Conservation (phyloP, 2,113 vertebrate species). For the Rhodinocichla rosea region DNA sequence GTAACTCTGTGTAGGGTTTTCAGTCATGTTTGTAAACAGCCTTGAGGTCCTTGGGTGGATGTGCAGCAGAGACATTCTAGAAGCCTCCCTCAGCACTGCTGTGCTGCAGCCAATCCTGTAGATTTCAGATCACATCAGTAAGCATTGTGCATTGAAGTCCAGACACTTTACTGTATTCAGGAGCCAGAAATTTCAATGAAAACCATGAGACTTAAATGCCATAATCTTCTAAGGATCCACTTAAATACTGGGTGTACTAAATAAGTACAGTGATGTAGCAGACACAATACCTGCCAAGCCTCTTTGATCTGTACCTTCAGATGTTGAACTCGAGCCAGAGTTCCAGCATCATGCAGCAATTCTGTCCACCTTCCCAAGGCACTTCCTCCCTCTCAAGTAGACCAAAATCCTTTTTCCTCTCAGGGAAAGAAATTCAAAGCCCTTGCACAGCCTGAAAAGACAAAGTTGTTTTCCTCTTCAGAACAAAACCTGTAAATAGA, state of each 20-base stretch:
- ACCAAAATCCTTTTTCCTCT: not conserved
- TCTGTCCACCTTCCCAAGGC: not conserved
- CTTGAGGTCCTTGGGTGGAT: not conserved
- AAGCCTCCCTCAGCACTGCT: not conserved
- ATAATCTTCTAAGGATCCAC: not conserved
- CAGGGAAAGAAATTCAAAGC: not conserved
- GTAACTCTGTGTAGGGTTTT: not conserved
- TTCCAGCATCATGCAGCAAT: not conserved
- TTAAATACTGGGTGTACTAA: not conserved
- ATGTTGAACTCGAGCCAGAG: not conserved
- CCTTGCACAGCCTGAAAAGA: slow-evolving; percentile 3
- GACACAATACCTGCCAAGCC: not conserved
- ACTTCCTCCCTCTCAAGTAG: not conserved
- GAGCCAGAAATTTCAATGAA: not conserved
- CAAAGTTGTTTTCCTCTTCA: slow-evolving; percentile 24
- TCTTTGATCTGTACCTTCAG: not conserved
- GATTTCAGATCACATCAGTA: not conserved
- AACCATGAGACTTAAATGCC: not conserved
- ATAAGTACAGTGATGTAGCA: not conserved
- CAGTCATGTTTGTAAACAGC: not conserved
- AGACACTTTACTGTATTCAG: not conserved
- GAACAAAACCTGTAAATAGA: slow-evolving; percentile 32
- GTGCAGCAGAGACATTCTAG: not conserved
- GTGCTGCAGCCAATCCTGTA: not conserved
- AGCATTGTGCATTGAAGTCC: not conserved